Evolutionary conservation across 23 tunicate genomes (phyloP).

Genomic region (Styela plicata): DNA sequence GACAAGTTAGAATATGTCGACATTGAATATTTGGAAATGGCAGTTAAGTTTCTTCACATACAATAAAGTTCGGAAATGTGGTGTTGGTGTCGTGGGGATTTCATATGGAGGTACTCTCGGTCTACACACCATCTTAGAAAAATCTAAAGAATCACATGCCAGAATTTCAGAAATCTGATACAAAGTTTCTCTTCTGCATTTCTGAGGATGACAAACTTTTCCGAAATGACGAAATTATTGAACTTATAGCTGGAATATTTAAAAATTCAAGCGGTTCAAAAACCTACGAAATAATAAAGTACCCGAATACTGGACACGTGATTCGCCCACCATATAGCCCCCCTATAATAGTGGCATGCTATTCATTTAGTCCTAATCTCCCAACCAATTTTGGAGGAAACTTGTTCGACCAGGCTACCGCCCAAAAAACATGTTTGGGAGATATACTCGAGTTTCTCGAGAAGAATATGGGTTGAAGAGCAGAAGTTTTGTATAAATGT

Average conservation of each 20-base stretch:
- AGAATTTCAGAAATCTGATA: neutral
- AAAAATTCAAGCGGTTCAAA: neutral
- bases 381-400: neutral
- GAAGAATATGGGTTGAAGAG: no score
- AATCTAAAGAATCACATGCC: neutral
- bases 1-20: neutral
- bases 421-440: neutral
- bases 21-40: neutral
- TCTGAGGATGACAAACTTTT: neutral
- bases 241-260: no score
- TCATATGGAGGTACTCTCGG: neutral
- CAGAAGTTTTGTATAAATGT: no score
- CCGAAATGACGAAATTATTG: neutral
- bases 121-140: neutral
- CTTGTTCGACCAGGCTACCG: neutral
- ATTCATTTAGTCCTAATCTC: neutral
- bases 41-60: neutral
- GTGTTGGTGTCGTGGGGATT: neutral
- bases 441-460: neutral
- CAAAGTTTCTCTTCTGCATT: neutral
- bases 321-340: neutral
- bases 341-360: neutral
- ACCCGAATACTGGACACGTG: neutral
- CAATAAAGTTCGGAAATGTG: neutral
- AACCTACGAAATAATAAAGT: neutral